Percentiles rank a stretch among this genome's conserved stretches.
phyloP scores from a whole-genome alignment of 2,113 vertebrate species.

The Sminthopsis crassicaudata region DNA sequence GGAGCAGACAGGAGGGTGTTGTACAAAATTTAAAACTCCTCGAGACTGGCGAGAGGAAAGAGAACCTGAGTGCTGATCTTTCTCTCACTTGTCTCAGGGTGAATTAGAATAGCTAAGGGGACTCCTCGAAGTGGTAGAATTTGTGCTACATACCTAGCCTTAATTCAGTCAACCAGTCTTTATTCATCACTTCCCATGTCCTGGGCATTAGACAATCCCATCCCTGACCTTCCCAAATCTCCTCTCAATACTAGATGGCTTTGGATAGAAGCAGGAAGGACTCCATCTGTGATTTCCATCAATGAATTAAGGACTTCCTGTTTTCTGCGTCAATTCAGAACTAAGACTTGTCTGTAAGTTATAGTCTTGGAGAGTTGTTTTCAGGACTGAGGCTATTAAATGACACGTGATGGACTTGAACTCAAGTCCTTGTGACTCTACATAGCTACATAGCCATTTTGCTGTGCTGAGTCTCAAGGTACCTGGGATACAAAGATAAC shows the following conservation, averaged over 20 bases:
- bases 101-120: background rate
- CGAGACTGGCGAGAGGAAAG: background rate
- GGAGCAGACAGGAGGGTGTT: background rate
- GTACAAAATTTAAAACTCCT: background rate
- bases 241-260: background rate
- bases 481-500: background rate
- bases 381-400: background rate
- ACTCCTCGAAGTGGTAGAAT: background rate
- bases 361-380: background rate
- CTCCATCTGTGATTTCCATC: background rate
- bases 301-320: background rate
- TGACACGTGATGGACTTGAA: background rate
- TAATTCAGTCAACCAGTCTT: background rate
- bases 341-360: background rate
- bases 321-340: background rate
- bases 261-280: background rate
- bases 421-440: background rate
- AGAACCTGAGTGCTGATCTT: background rate
- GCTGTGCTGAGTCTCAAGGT: background rate
- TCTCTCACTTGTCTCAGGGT: background rate
- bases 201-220: background rate
- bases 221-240: background rate
- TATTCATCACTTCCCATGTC: background rate
- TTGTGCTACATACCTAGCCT: background rate
- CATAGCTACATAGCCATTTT: background rate